Conservation (phyloP, 2,797 vertebrate genomes). For the Onychomys leucogaster region DNA sequence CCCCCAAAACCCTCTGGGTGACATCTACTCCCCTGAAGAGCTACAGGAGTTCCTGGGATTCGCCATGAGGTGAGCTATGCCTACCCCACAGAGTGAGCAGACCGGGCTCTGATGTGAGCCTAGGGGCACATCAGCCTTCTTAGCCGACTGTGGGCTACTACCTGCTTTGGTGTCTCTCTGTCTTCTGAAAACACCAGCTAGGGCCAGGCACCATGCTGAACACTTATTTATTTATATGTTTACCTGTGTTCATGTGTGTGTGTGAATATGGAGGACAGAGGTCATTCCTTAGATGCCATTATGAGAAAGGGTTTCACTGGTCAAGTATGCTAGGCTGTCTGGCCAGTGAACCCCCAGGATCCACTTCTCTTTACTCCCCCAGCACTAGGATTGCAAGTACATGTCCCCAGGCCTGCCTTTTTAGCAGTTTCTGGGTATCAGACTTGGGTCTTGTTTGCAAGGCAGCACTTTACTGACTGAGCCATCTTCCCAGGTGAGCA, state of each 20-base stretch:
- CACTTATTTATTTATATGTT: background rate
- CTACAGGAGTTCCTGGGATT: conserved; percentile 94
- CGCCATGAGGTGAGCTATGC: conserved; percentile 93
- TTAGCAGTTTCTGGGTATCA: background rate
- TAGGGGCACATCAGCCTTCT: background rate
- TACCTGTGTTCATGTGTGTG: background rate
- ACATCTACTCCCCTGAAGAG: conserved; percentile 93
- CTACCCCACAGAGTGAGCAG: background rate
- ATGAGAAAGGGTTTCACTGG: background rate
- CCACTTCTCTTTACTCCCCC: background rate
- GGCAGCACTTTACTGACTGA: background rate
- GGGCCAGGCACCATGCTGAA: background rate
- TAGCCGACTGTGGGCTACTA: background rate
- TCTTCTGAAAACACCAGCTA: background rate
- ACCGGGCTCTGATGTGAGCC: rapidly evolving
- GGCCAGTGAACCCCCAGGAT: background rate
- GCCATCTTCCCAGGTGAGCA: background rate
- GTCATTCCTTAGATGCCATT: background rate
- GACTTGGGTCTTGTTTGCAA: background rate
- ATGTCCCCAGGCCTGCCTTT: background rate
- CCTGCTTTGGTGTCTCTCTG: background rate
- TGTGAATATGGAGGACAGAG: background rate
- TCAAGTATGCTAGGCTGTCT: background rate
- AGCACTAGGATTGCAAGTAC: background rate
- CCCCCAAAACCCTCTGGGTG: conserved; percentile 97